Conservation (phyloP, 2,888 invertebrate species). For the Dendrolimus houi region DNA sequence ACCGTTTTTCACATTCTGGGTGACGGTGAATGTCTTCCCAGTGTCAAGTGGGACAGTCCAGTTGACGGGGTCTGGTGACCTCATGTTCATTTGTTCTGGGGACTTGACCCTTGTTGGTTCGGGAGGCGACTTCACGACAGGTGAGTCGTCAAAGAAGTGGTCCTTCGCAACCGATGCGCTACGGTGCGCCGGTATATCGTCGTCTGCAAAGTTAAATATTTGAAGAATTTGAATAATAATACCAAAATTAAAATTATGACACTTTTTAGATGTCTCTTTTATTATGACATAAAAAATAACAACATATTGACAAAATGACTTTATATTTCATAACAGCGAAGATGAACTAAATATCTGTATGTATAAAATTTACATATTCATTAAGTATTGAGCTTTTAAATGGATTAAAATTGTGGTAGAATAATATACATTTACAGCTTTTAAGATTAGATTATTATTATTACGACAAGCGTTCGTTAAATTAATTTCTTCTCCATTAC, state of each 20-base stretch:
- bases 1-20: conserved; percentile 88
- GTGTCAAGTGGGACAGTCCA: conserved; percentile 97
- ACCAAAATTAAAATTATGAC: neutral
- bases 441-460: too few species aligned
- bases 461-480: too few species aligned
- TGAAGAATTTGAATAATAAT: neutral
- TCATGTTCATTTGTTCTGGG: conserved; percentile 93
- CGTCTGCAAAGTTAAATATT: conserved; percentile 38
- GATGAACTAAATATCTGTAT: too few species aligned
- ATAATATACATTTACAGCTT: too few species aligned
- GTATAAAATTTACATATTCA: too few species aligned
- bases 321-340: too few species aligned
- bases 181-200: conserved; percentile 64
- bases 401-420: too few species aligned
- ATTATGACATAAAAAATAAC: too few species aligned
- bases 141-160: conserved; percentile 71
- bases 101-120: conserved; percentile 95
- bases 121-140: conserved; percentile 92
- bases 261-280: too few species aligned
- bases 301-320: too few species aligned
- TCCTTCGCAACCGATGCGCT: conserved; percentile 72
- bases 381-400: too few species aligned
- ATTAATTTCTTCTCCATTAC: too few species aligned
- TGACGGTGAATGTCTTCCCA: conserved; percentile 94
- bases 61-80: conserved; percentile 95